Percentiles rank a stretch among this genome's conserved stretches.
Conservation (phyloP, 2,888 invertebrate species). For the Lasioglossum villosulum region DNA sequence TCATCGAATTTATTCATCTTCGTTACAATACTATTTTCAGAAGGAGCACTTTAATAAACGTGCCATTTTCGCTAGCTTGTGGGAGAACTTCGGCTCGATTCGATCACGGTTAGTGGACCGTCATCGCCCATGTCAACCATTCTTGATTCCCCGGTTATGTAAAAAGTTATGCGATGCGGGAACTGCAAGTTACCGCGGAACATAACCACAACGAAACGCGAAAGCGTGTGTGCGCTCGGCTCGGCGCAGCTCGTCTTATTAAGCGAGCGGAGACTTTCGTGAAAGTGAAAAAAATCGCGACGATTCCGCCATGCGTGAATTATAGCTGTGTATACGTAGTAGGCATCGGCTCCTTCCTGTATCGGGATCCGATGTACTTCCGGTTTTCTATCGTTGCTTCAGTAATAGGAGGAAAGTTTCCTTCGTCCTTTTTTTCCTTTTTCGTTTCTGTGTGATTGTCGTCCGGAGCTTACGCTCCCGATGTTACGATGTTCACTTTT, state of each 20-base stretch:
- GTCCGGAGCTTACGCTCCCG: background rate
- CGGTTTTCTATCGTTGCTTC: constrained; percentile 78
- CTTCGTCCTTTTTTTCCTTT: background rate
- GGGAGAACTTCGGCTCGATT: background rate
- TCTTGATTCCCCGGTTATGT: constrained; percentile 38
- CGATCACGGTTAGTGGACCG: background rate
- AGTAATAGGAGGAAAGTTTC: constrained; percentile 67
- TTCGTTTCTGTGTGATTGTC: background rate
- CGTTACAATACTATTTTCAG: background rate
- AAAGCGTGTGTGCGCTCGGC: constrained; percentile 33
- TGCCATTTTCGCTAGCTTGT: background rate
- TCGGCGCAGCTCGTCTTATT: constrained; percentile 18
- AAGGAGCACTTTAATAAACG: background rate
- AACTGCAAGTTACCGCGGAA: constrained; percentile 36
- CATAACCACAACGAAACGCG: constrained; percentile 43
- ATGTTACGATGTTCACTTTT: background rate
- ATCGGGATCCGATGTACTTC: constrained; percentile 70
- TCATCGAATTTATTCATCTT: too few species aligned
- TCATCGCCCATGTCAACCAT: background rate
- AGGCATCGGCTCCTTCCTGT: constrained; percentile 72
- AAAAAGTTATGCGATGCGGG: constrained; percentile 51
- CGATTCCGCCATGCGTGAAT: constrained; percentile 81
- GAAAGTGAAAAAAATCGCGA: constrained; percentile 82
- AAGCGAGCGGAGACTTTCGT: constrained; percentile 68
- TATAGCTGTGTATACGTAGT: constrained; percentile 66